Base-by-base conservation (phyloP, 2,888 invertebrate genomes). In the Candidula unifasciata region DNA sequence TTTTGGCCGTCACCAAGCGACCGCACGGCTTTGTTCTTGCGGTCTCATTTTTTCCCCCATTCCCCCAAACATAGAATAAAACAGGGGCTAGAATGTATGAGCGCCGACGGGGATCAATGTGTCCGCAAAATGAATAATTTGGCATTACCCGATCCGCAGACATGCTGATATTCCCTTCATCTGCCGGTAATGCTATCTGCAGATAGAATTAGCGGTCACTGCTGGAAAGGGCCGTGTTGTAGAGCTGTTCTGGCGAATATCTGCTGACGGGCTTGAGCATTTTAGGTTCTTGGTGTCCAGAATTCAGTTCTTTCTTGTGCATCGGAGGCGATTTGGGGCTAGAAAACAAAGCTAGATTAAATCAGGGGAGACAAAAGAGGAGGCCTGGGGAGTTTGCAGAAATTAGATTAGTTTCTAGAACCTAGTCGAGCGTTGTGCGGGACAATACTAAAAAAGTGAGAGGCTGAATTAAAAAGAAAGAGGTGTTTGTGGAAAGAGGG, bases 61-160 rank as follows among this genome's bases (percentile, higher is more conserved):
- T n/a, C 44, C 21, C 54, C 54, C 54, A 30, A 27, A 18, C 6
- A 73, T 16, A 13, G 54, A 74, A 30, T 54, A 37, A 54, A 33
- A 27, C 57, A 57, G 35, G 21, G 33, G 71, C 24, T 52, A 54
- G 10, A 44, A 44, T 44, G 44, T 18, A n/a, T 27, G 68, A 27
- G 30, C n/a, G 69, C 68, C n/a, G 52, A 30, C 33, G 35, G 13
- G 73, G 83, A 73, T 84, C 79, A 71, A 60, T 44, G 79, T 44
- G 71, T 8, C 83, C 83, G 44, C 83, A 80, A 79, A 84, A 79
- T 84, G 83, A 84, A 80, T 84, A 84, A 84, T 73, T 84, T 64
- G 79, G 71, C 79, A 84, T 84, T 80, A 80, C 71, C 73, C 52
- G 37, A 64, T 60, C 79, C 83, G 74, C 79, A 52, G 78, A 68